Percentiles rank a stretch among this genome's conserved stretches.
Conservation (phyloP, 1,140 invertebrate species). For the Pemphigus obesinymphae region DNA sequence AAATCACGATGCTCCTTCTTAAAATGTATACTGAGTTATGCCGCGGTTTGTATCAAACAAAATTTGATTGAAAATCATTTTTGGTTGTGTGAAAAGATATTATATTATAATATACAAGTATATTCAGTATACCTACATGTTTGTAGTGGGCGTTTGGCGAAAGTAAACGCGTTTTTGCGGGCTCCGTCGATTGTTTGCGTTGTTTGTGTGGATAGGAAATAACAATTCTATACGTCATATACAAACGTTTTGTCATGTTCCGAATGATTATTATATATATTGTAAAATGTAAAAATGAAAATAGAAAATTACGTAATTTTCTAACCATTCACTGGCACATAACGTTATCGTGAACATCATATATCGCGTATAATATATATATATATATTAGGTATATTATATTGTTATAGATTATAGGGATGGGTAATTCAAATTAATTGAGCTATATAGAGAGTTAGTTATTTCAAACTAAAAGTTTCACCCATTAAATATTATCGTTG, state of each 20-base stretch:
- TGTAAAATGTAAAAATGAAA: background rate
- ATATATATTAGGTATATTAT: too few species aligned
- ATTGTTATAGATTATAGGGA: too few species aligned
- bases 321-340: too few species aligned
- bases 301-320: background rate
- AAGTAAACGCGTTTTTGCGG: background rate
- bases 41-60: too few species aligned
- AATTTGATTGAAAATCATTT: background rate
- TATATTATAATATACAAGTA: background rate
- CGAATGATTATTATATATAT: slow-evolving; percentile 1
- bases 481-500: too few species aligned
- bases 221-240: background rate
- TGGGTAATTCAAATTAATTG: too few species aligned
- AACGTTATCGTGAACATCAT: background rate
- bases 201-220: background rate
- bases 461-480: too few species aligned
- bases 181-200: background rate
- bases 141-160: background rate
- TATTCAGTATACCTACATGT: background rate
- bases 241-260: slow-evolving; percentile 8
- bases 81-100: background rate
- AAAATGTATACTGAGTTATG: too few species aligned
- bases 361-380: background rate
- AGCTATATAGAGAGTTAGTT: too few species aligned
- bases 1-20: too few species aligned